Percentiles rank a stretch among this genome's conserved stretches.
Evolutionary conservation across 1,140 invertebrate genomes (phyloP).

Genomic region (Ladona fulva): DNA sequence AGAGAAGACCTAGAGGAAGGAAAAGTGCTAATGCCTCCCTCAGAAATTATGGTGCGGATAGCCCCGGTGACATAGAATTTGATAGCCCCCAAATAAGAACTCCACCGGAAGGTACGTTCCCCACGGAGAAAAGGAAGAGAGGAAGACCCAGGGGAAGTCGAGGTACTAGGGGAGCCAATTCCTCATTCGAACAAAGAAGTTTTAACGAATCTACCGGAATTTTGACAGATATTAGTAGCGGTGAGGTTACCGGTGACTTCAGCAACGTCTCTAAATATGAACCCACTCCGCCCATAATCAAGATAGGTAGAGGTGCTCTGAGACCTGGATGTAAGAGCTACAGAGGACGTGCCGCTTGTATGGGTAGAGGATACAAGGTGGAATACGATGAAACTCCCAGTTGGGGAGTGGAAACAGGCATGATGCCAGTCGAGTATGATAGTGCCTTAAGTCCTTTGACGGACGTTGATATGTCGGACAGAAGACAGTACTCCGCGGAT

Average conservation of each 20-base stretch:
- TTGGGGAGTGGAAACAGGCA: neutral
- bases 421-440: neutral
- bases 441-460: neutral
- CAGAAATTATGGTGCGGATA: neutral
- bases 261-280: neutral
- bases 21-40: neutral
- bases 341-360: neutral
- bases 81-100: neutral
- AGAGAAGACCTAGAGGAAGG: neutral
- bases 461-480: neutral
- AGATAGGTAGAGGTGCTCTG: neutral
- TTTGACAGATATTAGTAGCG: neutral
- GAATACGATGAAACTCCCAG: neutral
- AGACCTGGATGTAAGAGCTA: neutral
- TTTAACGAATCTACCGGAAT: neutral
- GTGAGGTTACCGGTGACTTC: neutral
- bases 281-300: neutral
- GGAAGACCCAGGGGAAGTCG: neutral
- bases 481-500: neutral
- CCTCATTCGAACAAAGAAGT: neutral
- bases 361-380: neutral
- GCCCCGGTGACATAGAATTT: neutral
- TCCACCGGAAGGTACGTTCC: neutral
- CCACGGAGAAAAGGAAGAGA: neutral
- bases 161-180: neutral